A percentile compares a stretch with the other conserved stretches of the same genome.
Evolutionary conservation across 2,113 vertebrate species (phyloP).

Genomic region (Siphamia tubifer): DNA sequence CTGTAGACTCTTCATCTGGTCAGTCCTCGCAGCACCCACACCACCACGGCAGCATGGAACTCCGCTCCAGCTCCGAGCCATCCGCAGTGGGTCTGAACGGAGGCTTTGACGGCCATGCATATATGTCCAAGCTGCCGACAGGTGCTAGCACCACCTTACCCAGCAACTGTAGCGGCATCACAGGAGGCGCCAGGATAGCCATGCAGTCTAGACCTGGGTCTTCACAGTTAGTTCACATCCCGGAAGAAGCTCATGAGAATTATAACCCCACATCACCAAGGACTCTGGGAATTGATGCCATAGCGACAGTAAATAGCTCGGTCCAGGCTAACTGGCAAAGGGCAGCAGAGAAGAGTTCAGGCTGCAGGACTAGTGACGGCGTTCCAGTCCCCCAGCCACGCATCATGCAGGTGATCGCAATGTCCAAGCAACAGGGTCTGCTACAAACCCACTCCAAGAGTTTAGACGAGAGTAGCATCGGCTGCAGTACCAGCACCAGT

Average conservation of each 20-base stretch:
- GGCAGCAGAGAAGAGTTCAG: conserved; percentile 87
- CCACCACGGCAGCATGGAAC: conserved; percentile 86
- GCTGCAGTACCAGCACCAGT: conserved; percentile 75
- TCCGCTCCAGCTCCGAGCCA: conserved; percentile 89
- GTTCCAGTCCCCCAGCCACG: conserved; percentile 82
- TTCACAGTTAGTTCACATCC: conserved; percentile 95
- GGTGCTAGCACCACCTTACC: conserved; percentile 85
- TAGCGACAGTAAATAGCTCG: conserved; percentile 6
- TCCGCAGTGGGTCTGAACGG: conserved; percentile 86
- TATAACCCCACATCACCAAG: conserved; percentile 82
- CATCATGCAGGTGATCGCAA: conserved; percentile 95
- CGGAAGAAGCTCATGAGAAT: conserved; percentile 93
- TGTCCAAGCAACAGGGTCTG: conserved; percentile 97
- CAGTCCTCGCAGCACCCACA: conserved; percentile 81
- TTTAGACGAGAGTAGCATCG: conserved; percentile 70
- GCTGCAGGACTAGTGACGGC: conserved; percentile 83
- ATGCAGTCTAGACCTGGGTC: conserved; percentile 94
- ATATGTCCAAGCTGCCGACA: conserved; percentile 86
- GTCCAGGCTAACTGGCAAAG: conserved; percentile 92
- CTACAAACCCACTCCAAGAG: conserved; percentile 91
- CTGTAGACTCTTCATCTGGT: conserved; percentile 81
- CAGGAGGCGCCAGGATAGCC: conserved; percentile 88
- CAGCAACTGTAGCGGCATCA: conserved; percentile 87
- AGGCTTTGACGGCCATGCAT: conserved; percentile 68
- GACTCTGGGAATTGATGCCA: conserved; percentile 49